Evolutionary conservation across 2,113 vertebrate genomes (phyloP).

Genomic region (Poeciliopsis turrubarensis): DNA sequence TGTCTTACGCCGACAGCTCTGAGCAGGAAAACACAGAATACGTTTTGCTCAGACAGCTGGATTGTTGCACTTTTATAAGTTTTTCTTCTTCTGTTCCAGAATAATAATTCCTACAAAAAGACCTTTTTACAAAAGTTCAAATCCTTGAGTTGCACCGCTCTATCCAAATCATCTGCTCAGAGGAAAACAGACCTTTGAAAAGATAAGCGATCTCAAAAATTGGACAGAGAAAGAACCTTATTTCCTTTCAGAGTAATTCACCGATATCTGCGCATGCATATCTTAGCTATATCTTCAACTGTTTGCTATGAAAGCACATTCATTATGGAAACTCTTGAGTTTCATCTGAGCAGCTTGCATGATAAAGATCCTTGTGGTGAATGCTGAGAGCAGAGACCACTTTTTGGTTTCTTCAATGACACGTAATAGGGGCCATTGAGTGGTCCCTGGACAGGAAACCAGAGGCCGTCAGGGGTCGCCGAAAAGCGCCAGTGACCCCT

Average conservation of each 20-base stretch:
- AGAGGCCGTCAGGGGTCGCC: slow-evolving; percentile 64
- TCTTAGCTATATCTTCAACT: slow-evolving; percentile 61
- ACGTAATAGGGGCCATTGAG: slow-evolving; percentile 67
- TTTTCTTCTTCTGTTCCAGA: not conserved
- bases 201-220: slow-evolving; percentile 29
- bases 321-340: slow-evolving; percentile 66
- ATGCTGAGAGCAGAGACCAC: slow-evolving; percentile 62
- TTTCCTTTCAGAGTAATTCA: slow-evolving; percentile 64
- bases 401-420: slow-evolving; percentile 70
- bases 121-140: not conserved
- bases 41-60: not conserved
- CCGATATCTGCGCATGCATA: slow-evolving; percentile 57
- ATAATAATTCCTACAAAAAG: not conserved
- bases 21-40: not conserved
- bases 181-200: slow-evolving; percentile 58
- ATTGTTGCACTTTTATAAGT: not conserved
- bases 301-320: slow-evolving; percentile 49
- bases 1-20: not conserved
- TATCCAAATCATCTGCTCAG: slow-evolving; percentile 49
- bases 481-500: slow-evolving; percentile 68
- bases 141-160: slow-evolving; percentile 50
- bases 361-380: slow-evolving; percentile 59
- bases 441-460: slow-evolving; percentile 68
- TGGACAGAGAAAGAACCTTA: slow-evolving; percentile 51
- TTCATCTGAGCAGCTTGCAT: slow-evolving; percentile 59